Percentiles rank a stretch among this genome's conserved stretches.
Evolutionary conservation across 92 coral and sea anemone genomes (phyloP).

Genomic region (Bergia sp.): DNA sequence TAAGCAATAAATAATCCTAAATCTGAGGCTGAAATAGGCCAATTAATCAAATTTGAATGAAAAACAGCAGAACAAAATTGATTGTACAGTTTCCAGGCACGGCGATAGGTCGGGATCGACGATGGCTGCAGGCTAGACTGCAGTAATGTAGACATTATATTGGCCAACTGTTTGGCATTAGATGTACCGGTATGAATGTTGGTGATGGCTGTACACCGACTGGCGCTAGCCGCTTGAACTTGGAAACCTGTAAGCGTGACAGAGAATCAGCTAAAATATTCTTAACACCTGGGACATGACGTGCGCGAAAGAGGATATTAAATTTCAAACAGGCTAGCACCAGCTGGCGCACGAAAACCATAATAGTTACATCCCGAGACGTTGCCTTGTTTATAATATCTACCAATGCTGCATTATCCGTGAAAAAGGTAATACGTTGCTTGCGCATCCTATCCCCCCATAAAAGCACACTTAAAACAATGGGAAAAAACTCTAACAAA

Average conservation of each 20-base stretch:
- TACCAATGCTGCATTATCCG: slow-evolving; percentile 45
- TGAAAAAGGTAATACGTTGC: slow-evolving; percentile 44
- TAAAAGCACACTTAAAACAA: slow-evolving; percentile 36
- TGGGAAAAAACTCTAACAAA: slow-evolving; percentile 44
- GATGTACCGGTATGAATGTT: not conserved
- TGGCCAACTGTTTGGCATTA: slow-evolving; percentile 43
- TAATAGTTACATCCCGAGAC: slow-evolving; percentile 26
- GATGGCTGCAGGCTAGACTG: slow-evolving; percentile 65
- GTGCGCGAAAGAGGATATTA: slow-evolving; percentile 1
- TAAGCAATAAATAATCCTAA: slow-evolving; percentile 65
- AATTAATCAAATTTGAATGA: not conserved
- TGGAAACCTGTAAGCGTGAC: slow-evolving; percentile 43
- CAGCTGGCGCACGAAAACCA: slow-evolving; percentile 34
- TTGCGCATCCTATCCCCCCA: slow-evolving; percentile 50
- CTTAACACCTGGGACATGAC: slow-evolving; percentile 38
- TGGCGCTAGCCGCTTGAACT: slow-evolving; percentile 38
- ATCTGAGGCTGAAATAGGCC: slow-evolving; percentile 54
- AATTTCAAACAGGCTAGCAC: not conserved
- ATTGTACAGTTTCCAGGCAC: slow-evolving; percentile 65
- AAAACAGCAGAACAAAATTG: slow-evolving; percentile 22
- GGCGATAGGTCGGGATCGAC: slow-evolving; percentile 64
- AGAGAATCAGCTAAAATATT: slow-evolving; percentile 41
- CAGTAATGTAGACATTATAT: slow-evolving; percentile 44
- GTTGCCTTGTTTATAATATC: slow-evolving; percentile 19
- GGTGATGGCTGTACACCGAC: slow-evolving; percentile 10